These are phyloP conservation scores for Sphenopsis melanotis DNA, from an alignment of 2,797 vertebrate species.

Conservation along the genomic window DNA sequence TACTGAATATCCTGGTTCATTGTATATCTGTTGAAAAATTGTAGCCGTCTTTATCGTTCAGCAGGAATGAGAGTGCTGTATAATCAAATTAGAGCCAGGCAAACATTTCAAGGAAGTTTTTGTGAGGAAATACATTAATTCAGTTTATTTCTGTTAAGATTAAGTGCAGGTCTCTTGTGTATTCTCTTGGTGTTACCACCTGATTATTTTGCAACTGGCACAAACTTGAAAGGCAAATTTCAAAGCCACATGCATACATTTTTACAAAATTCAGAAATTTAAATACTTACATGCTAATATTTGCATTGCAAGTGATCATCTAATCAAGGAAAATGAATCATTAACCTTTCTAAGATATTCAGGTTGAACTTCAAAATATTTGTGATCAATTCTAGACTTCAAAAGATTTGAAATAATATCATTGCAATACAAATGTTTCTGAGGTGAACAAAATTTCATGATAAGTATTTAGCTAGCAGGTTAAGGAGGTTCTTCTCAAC, in stretches of 20 bases:
- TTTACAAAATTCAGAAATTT: neutral
- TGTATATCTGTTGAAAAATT: neutral
- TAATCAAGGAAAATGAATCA: slow-evolving; percentile 2
- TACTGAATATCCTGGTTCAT: neutral
- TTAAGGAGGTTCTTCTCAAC: neutral
- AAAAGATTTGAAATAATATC: neutral
- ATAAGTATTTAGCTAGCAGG: neutral
- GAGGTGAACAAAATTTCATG: neutral
- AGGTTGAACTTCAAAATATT: slow-evolving; percentile 8
- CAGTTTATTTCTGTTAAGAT: slow-evolving; percentile 17
- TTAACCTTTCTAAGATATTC: neutral
- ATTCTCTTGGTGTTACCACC: neutral
- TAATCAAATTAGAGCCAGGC: neutral
- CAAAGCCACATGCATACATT: neutral
- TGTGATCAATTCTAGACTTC: neutral
- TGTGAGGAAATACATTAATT: neutral
- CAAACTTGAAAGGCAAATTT: slow-evolving; percentile 14
- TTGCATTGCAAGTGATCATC: slow-evolving; percentile 4
- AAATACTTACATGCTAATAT: neutral
- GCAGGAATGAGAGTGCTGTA: neutral
- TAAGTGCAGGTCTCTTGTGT: neutral
- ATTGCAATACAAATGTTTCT: neutral
- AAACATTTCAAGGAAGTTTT: slow-evolving; percentile 19
- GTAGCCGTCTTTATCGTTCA: neutral
- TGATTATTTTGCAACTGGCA: neutral